Evolutionary conservation across 2,113 vertebrate species (phyloP).

Genomic region (Odobenus rosmarus): DNA sequence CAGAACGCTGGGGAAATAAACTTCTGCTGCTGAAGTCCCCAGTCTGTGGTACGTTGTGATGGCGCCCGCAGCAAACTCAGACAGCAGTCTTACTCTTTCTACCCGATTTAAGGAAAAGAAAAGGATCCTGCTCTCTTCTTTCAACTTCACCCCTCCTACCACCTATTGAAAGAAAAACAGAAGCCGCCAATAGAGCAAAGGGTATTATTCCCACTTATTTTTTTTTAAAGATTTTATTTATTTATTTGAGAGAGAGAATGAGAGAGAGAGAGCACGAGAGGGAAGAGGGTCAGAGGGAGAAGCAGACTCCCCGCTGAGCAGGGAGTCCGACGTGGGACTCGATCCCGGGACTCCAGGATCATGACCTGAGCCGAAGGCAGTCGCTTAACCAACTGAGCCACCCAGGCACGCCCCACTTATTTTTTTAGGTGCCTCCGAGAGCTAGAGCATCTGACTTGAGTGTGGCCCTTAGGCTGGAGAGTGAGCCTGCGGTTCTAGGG

Average conservation of each 20-base stretch:
- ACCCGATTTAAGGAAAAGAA: neutral
- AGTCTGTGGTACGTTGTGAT: fast-evolving
- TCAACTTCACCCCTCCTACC: neutral
- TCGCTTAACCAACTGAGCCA: too few relatives aligned
- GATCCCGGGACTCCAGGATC: too few relatives aligned
- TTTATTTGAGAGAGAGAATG: too few relatives aligned
- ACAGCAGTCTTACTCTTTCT: neutral
- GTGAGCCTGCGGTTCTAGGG: fast-evolving
- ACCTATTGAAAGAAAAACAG: neutral
- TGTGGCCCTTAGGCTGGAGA: too few relatives aligned
- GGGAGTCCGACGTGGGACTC: too few relatives aligned
- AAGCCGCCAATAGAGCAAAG: neutral
- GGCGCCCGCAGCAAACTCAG: neutral
- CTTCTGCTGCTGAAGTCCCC: too few relatives aligned
- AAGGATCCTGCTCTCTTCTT: neutral
- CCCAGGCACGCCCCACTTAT: too few relatives aligned
- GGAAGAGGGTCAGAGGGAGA: too few relatives aligned
- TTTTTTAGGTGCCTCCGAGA: neutral
- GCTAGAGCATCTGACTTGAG: neutral
- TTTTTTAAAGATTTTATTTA: too few relatives aligned
- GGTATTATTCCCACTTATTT: neutral
- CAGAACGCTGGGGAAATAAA: neutral
- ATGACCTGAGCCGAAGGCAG: too few relatives aligned
- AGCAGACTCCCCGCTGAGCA: too few relatives aligned
- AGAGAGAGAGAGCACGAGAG: too few relatives aligned